Base-by-base conservation (phyloP, 2,888 invertebrate genomes). In the Oscheius sp. region DNA sequence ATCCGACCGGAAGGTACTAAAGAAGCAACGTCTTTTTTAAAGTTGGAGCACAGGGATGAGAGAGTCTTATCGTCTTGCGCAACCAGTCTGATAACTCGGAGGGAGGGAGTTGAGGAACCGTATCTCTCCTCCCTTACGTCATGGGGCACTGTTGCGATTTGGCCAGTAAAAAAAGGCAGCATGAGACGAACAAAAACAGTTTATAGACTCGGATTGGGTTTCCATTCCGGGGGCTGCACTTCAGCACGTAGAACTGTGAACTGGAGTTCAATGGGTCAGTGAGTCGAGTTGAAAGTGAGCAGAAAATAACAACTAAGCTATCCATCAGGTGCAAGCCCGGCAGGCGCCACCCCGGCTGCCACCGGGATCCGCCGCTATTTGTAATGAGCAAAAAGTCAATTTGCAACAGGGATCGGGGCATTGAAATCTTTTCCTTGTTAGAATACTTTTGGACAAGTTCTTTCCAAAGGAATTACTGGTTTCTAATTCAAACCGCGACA, bases 291-390 rank as follows among this genome's bases (percentile, higher is more conserved):
- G 42, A 42, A 42, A 42, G 42, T 42, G 42, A 42, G 42, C 42
- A n/a, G 37, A 68, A 68, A 68, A 68, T 55, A 68, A 68, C 68
- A 55, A 68, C 55, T 68, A 37, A 37, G 53, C 55, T n/a, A 68
- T 68, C 68, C 68, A 68, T 68, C 68, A 68, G 68, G 42, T n/a
- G 11, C 42, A 13, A 53, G 53, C n/a, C 53, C 4, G 29, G 68
- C 68, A 51, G 35, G 33, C 68, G 48, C 68, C 68, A 68, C 68
- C 42, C 65, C 53, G 68, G 53, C 68, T 53, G 68, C 37, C 55
- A 35, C 13, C 68, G 37, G 21, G 55, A 21, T 21, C 55, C 29
- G 21, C 21, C 21, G 21, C 21, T 9, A 55, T 53, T 55, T 55
- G 68, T 55, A 53, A 55, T 42, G 53, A 48, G 53, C 51, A 68